Evolutionary conservation across 2,113 vertebrate species (phyloP), one percentile per base, ranked within the genome.

Genomic region (Pelusios castaneus): DNA sequence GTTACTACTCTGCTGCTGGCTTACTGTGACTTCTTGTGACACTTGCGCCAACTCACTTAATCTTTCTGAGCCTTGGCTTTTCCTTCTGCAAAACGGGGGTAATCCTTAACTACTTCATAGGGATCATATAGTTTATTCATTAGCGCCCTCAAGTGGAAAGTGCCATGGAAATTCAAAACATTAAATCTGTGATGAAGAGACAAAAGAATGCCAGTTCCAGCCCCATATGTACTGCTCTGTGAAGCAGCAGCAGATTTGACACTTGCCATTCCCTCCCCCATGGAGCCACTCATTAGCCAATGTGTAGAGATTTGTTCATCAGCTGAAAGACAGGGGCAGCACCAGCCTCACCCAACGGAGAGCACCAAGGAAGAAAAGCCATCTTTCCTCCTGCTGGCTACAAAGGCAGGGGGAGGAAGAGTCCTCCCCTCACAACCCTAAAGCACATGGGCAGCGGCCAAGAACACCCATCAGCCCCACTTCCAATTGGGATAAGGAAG

Each of bases 331-430:
- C 12, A 19, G 80, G 75, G 77, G 27, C 88, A 94, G 77, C 92
- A 90, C 93, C 77, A 87, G 70, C 89, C 78, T 54, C 19, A 84
- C 82, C 84, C 49, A 85, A 63, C 56, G 81, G 85, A 49, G 8
- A 91, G 43, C 91, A 87, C 60, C 89, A 95, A 89, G 80, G 54
- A n/a, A 85, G 54, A 63, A 96, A 22, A 43, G 85, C 10, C 21
- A 56, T 51, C 75, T 83, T 92, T 93, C 84, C 82, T 95, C 84
- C 81, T 95, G 85, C 85, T 85, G 88, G 86, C 80, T 92, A 4
- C n/a, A 87, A 78, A 82, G 92, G 80, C n/a, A 89, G 93, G 60
- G 88, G 90, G 76, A 80, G 10, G 63, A 31, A 38, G 9, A 38
- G 16, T 38, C 34, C n/a, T 38, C n/a, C 22, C n/a, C n/a, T 70